Base-by-base conservation (phyloP, 1,140 invertebrate genomes). In the Mamestra configurata region DNA sequence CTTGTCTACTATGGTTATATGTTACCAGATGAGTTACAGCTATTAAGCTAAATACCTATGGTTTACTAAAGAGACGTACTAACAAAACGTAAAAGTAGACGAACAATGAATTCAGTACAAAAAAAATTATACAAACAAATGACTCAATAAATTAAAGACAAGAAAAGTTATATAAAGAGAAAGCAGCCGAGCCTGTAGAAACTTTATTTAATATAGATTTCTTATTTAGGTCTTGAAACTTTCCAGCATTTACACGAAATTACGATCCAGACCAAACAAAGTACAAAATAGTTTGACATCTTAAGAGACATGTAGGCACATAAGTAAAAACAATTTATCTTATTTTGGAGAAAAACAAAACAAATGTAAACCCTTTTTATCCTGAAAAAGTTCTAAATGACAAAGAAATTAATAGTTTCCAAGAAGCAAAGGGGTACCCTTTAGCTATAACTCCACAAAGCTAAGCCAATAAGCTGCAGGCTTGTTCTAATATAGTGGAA, bases 171-270 rank as follows among this genome's bases (percentile, higher is more conserved):
- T 37, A 7, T n/a, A 4, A 37, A 61, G 59, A 8, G 27, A 18
- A 37, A 37, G 8, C 10, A 61, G 11, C 37, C 24, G 3, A 61
- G 59, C 24, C 59, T 61, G 22, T 35, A 37, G 7, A 4, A 37
- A 35, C 59, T 61, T 61, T 18, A 61, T 61, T 61, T 37, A 5
- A 61, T n/a, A 31, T 35, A 61, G 4, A 31, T 35, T 61, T 61
- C 27, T 61, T 61, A 35, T 24, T 24, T 61, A 61, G 5, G 27
- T 4, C 20, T 55, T 55, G 11, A 35, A n/a, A 24, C 57, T 35
- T 61, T 18, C 22, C 22, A 22, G 6, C 3, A 35, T 11, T 7
- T 35, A 18, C 11, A 31, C 4, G 5, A 61, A 61, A 27, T 31
- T 35, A 31, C 27, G 24, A 35, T 61, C 15, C 27, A 61, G n/a